Evolutionary conservation across 2,888 invertebrate species (phyloP).

Genomic region (Meiosimyza decipiens): DNA sequence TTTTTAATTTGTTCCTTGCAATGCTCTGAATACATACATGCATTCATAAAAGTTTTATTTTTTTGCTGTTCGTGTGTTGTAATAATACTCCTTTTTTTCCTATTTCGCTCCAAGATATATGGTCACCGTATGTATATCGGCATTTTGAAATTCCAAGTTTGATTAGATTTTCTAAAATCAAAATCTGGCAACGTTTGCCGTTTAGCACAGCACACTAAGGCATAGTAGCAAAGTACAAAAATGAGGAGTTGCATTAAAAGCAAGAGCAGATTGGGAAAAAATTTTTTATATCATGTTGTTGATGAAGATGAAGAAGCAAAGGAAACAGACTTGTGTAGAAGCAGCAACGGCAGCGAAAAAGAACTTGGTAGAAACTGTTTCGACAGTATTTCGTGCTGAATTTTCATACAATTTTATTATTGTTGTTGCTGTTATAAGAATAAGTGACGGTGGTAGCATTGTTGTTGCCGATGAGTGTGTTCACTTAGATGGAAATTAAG

Average conservation of each 20-base stretch:
- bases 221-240: not conserved
- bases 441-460: not conserved
- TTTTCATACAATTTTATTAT: conserved; percentile 24
- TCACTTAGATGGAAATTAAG: conserved; percentile 15
- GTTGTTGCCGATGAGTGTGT: conserved; percentile 10
- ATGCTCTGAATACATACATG: too few relatives aligned
- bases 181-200: too few relatives aligned
- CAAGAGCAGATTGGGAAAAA: conserved; percentile 13
- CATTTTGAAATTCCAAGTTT: too few relatives aligned
- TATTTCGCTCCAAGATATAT: too few relatives aligned
- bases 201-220: too few relatives aligned
- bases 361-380: conserved; percentile 21
- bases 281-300: not conserved
- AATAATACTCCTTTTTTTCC: too few relatives aligned
- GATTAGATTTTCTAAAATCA: too few relatives aligned
- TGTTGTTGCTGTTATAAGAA: conserved; percentile 9
- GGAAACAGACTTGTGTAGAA: conserved; percentile 2
- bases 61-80: too few relatives aligned
- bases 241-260: conserved; percentile 25
- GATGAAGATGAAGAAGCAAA: conserved; percentile 17
- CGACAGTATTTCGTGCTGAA: conserved; percentile 34
- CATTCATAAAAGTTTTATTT: too few relatives aligned
- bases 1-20: too few relatives aligned
- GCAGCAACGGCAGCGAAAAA: not conserved
- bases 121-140: too few relatives aligned